A percentile compares a stretch with the other conserved stretches of the same genome.
phyloP scores from a whole-genome alignment of 2,888 invertebrate species.

The Dicyrtoma fusca region DNA sequence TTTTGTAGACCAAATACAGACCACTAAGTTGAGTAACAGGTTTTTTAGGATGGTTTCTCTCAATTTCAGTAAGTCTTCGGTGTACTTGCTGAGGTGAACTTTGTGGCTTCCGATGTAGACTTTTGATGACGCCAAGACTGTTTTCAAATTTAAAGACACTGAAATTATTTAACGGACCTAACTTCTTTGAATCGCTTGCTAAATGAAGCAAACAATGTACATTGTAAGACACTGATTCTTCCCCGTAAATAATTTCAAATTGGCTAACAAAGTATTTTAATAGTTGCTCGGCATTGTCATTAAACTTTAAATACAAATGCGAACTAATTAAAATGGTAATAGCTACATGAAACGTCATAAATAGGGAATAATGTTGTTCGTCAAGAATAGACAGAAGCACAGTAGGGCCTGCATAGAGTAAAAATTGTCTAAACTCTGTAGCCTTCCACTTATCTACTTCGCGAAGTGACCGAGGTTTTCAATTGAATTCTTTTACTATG shows the following conservation, averaged over 20 bases:
- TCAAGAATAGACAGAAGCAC: constrained; percentile 44
- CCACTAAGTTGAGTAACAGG: too few species aligned
- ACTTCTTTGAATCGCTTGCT: constrained; percentile 57
- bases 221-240: constrained; percentile 58
- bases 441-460: constrained; percentile 55
- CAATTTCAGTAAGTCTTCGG: constrained; percentile 22
- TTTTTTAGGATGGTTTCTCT: too few species aligned
- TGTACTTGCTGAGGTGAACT: constrained; percentile 27
- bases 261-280: constrained; percentile 56
- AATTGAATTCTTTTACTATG: too few species aligned
- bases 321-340: constrained; percentile 23
- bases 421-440: constrained; percentile 55
- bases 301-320: constrained; percentile 1
- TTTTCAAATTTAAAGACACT: constrained; percentile 59
- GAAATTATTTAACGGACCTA: constrained; percentile 58
- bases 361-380: constrained; percentile 30
- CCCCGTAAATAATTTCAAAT: constrained; percentile 58
- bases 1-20: too few species aligned
- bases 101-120: constrained; percentile 18
- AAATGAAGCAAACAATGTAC: constrained; percentile 59
- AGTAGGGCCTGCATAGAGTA: constrained; percentile 55
- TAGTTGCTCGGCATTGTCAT: constrained; percentile 52
- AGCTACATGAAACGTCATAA: constrained; percentile 24
- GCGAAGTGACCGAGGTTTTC: too few species aligned
- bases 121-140: constrained; percentile 54